Conservation (phyloP, 2,797 vertebrate species). For the Furcifer pardalis region DNA sequence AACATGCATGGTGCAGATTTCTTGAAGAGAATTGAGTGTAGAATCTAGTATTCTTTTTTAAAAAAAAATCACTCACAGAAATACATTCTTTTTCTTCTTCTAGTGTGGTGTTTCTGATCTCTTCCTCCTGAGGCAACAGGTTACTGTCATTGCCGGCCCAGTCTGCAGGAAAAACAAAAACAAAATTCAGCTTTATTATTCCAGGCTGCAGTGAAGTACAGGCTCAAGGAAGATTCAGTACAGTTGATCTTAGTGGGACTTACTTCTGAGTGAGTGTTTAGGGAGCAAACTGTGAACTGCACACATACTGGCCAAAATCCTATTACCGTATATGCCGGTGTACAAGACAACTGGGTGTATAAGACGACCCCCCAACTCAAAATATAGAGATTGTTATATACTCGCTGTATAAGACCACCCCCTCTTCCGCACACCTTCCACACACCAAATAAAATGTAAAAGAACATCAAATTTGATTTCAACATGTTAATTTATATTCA, state of each 20-base stretch:
- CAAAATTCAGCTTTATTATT: neutral
- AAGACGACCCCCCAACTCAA: too few species aligned
- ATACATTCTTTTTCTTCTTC: neutral
- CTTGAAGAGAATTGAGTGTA: neutral
- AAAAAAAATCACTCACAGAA: neutral
- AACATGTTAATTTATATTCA: too few species aligned
- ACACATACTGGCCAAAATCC: too few species aligned
- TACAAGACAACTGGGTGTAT: too few species aligned
- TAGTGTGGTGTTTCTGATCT: neutral
- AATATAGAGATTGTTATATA: too few species aligned
- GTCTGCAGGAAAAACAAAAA: neutral
- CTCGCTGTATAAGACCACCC: too few species aligned
- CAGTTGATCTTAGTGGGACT: neutral
- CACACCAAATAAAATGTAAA: too few species aligned
- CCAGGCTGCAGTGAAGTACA: neutral
- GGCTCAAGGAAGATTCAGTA: neutral
- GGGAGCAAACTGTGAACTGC: neutral
- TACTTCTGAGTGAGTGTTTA: neutral
- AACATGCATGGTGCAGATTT: conserved; percentile 42
- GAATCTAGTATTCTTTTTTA: neutral
- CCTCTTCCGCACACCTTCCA: too few species aligned
- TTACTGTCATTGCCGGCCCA: too few species aligned
- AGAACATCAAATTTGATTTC: too few species aligned
- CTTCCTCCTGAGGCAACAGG: too few species aligned
- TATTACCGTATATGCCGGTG: too few species aligned